Evolutionary conservation across 1,140 invertebrate genomes (phyloP).

Genomic region (Brachystomella parvula): DNA sequence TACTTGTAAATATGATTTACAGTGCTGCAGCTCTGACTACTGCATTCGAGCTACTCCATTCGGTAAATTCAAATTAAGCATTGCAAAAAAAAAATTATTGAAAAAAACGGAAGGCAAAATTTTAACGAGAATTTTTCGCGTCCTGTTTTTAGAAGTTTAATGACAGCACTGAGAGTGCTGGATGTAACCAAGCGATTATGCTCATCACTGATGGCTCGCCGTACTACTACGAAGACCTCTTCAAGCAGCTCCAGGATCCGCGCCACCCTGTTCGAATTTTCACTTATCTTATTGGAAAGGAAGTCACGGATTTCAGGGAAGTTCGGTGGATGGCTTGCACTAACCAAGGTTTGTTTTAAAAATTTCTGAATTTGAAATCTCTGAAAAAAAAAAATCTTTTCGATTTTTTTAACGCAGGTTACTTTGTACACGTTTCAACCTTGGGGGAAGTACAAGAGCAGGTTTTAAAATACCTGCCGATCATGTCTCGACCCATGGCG

Average conservation of each 20-base stretch:
- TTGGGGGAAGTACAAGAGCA: constrained; percentile 88
- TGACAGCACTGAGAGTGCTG: constrained; percentile 64
- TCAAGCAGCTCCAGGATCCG: constrained; percentile 53
- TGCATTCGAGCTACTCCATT: background rate
- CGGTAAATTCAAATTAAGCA: constrained; percentile 10
- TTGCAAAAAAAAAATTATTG: background rate
- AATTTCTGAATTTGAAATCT: constrained; percentile 13
- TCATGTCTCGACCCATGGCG: constrained; percentile 78
- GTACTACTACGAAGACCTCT: constrained; percentile 83
- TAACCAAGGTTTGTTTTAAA: constrained; percentile 71
- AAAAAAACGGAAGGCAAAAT: background rate
- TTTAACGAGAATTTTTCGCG: background rate
- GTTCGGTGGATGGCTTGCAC: constrained; percentile 96
- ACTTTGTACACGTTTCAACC: constrained; percentile 86
- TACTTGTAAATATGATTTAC: background rate
- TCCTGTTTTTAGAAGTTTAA: constrained; percentile 60
- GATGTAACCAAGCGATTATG: constrained; percentile 98
- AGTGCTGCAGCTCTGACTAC: background rate
- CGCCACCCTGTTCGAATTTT: constrained; percentile 70
- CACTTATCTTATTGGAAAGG: constrained; percentile 92
- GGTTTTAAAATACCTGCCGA: constrained; percentile 82
- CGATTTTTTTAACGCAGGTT: constrained; percentile 54
- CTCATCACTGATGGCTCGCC: constrained; percentile 95
- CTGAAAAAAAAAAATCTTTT: constrained; percentile 12
- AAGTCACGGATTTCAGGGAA: constrained; percentile 82